Evolutionary conservation across 2,113 vertebrate species (phyloP).

Genomic region (Hassar affinis): DNA sequence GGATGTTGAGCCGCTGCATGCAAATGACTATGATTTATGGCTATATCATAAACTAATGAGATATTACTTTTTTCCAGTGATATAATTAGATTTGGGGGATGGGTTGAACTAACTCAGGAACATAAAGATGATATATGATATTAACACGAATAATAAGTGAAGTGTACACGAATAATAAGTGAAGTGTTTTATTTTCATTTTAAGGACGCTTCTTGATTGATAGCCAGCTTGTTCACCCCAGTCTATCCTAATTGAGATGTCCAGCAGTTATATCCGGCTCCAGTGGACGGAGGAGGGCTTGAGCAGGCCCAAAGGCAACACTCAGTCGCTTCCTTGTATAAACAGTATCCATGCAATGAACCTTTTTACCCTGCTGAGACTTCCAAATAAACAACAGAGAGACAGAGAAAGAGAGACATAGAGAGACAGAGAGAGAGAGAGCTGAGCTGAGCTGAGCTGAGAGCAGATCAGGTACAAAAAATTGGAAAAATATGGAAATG

Average conservation of each 20-base stretch:
- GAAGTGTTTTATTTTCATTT: background rate
- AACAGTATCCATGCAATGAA: slow-evolving; percentile 39
- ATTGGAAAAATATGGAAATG: background rate
- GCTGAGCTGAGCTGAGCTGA: too few relatives aligned
- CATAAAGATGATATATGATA: background rate
- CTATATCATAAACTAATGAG: background rate
- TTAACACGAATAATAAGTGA: background rate
- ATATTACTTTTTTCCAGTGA: background rate
- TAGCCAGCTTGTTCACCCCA: background rate
- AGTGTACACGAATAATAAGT: too few relatives aligned
- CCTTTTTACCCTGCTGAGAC: background rate
- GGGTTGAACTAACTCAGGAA: background rate
- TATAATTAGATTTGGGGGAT: background rate
- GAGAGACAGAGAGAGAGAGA: background rate
- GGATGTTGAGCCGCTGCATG: background rate
- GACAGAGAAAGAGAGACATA: background rate
- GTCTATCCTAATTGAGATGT: slow-evolving; percentile 1
- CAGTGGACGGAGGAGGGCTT: background rate
- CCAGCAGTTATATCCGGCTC: background rate
- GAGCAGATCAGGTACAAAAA: background rate
- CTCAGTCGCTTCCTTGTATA: slow-evolving; percentile 44
- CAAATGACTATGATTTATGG: background rate
- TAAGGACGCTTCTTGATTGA: background rate
- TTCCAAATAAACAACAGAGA: slow-evolving; percentile 27
- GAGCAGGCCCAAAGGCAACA: slow-evolving; percentile 18